Evolutionary conservation across 2,113 vertebrate species (phyloP).

Genomic region (Hemichromis elongatus): DNA sequence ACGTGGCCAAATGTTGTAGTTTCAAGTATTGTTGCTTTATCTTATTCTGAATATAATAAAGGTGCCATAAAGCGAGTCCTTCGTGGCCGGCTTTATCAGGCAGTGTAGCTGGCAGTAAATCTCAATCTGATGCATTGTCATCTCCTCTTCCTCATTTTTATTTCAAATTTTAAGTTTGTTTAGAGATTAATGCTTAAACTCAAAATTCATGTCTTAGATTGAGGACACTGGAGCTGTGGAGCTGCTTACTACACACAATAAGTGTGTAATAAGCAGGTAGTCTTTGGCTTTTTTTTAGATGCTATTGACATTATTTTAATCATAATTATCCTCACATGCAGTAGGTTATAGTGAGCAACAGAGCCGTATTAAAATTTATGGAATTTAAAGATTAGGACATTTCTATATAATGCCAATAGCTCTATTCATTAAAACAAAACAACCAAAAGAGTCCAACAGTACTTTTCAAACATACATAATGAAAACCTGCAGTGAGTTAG

Average conservation of each 20-base stretch:
- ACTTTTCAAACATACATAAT: not conserved
- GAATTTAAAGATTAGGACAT: not conserved
- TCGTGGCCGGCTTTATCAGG: not conserved
- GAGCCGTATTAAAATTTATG: not conserved
- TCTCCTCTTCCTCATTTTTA: not conserved
- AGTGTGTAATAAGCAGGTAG: not conserved
- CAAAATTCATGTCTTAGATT: not conserved
- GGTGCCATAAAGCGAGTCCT: not conserved
- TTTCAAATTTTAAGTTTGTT: not conserved
- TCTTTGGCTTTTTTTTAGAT: not conserved
- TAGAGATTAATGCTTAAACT: not conserved
- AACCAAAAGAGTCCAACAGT: not conserved
- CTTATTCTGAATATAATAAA: not conserved
- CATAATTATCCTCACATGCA: not conserved
- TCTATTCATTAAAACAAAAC: fast-evolving
- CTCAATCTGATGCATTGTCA: not conserved
- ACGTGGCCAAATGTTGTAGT: not conserved
- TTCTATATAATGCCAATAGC: not conserved
- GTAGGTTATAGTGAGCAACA: not conserved
- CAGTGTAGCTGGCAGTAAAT: not conserved
- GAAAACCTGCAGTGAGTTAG: not conserved
- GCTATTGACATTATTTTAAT: not conserved
- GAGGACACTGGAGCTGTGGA: not conserved
- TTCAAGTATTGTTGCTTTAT: not conserved
- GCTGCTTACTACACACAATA: too few species aligned